Evolutionary conservation across 2,797 vertebrate species (phyloP).

Genomic region (Tauraco hartlaubi): DNA sequence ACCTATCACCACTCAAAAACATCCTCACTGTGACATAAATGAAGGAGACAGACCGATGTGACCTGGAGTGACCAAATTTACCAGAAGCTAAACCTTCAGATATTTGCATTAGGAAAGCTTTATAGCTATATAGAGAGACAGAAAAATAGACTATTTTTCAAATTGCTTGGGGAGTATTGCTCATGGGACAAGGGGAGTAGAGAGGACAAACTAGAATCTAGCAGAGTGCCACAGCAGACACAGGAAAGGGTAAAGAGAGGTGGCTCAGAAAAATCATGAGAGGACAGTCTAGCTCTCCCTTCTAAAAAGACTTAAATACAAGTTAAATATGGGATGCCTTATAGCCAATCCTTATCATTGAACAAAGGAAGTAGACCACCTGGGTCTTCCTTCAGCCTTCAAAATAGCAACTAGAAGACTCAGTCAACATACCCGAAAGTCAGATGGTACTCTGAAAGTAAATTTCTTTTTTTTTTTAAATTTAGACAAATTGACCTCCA

Average conservation of each 20-base stretch:
- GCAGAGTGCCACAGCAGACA: neutral
- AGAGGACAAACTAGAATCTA: neutral
- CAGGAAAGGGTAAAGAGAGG: neutral
- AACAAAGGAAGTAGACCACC: neutral
- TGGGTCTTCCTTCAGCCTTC: neutral
- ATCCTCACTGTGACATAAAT: neutral
- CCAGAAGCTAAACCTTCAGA: neutral
- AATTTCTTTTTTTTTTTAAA: neutral
- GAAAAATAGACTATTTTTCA: neutral
- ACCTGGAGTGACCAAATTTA: neutral
- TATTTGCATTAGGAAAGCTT: neutral
- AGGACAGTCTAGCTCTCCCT: neutral
- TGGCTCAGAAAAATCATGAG: neutral
- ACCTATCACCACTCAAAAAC: neutral
- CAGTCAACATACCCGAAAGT: neutral
- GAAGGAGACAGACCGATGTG: neutral
- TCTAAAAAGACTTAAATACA: neutral
- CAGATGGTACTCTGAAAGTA: neutral
- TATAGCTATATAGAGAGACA: neutral
- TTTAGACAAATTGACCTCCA: neutral
- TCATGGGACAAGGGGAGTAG: neutral
- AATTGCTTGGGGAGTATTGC: neutral
- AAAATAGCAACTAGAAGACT: neutral
- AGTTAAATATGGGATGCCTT: neutral
- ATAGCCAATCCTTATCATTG: neutral